Evolutionary conservation across 2,113 vertebrate genomes (phyloP).

Genomic region (Megalops atlanticus): DNA sequence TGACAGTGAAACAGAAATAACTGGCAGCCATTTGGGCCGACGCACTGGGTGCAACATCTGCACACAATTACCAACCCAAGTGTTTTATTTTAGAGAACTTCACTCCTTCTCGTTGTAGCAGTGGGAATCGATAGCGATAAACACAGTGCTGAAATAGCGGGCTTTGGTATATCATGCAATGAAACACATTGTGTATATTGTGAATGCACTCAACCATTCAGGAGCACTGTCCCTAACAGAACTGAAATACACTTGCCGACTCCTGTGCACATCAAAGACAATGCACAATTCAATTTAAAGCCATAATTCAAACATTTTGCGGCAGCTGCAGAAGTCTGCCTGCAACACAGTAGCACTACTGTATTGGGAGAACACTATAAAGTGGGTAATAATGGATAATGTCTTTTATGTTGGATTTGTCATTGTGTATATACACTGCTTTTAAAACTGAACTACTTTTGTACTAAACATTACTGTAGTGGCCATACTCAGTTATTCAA

Average conservation of each 20-base stretch:
- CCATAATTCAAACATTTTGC: background rate
- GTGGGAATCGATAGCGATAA: background rate
- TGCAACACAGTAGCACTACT: background rate
- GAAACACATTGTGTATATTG: too few species aligned
- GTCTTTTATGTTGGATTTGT: too few species aligned
- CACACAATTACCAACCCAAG: constrained; percentile 18
- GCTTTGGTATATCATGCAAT: too few species aligned
- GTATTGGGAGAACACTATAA: background rate
- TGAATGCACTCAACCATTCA: background rate
- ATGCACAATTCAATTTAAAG: background rate
- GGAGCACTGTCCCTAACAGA: background rate
- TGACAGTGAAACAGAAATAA: constrained; percentile 47
- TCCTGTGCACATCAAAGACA: background rate
- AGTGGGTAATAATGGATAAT: too few species aligned
- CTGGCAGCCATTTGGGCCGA: constrained; percentile 25
- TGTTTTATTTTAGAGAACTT: constrained; percentile 3
- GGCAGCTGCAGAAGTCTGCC: background rate
- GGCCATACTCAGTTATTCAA: background rate
- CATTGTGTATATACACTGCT: too few species aligned
- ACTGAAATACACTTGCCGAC: background rate
- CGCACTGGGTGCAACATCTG: constrained; percentile 25
- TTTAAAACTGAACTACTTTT: background rate
- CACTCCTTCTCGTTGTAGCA: background rate
- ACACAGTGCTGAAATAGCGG: background rate
- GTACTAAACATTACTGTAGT: background rate